These are phyloP conservation scores for Polyommatus iphigenia DNA, from an alignment of 2,888 invertebrate species.

Conservation along the genomic window DNA sequence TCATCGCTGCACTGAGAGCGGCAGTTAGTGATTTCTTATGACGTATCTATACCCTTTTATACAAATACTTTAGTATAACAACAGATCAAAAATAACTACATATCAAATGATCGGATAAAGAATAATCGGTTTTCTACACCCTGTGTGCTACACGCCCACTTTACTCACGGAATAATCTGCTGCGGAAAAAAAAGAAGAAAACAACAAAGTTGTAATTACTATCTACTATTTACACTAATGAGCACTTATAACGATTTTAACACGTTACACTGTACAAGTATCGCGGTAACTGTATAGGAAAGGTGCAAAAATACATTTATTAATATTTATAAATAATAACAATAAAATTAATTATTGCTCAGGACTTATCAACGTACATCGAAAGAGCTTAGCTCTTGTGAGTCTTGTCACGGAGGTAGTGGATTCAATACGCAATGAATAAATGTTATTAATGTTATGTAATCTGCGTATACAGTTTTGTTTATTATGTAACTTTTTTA, in stretches of 20 bases:
- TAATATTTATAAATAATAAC: constrained; percentile 1
- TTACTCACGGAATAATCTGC: constrained; percentile 13
- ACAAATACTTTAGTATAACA: no score
- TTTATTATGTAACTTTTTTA: no score
- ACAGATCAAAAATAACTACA: no score
- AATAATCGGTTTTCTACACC: constrained; percentile 22
- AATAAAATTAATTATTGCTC: not conserved
- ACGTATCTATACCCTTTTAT: no score
- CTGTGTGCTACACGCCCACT: not conserved
- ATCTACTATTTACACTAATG: constrained; percentile 7
- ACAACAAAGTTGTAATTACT: not conserved
- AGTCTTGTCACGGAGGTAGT: no score
- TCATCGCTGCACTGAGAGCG: no score
- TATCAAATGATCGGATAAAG: not conserved
- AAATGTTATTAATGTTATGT: no score
- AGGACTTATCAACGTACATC: not conserved
- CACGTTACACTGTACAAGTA: not conserved
- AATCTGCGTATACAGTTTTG: no score
- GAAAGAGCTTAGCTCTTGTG: not conserved
- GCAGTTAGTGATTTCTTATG: no score
- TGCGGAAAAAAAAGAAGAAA: not conserved
- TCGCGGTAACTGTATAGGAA: not conserved
- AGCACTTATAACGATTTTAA: not conserved
- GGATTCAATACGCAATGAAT: no score
- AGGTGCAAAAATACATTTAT: constrained; percentile 1